Percentiles rank a stretch among this genome's conserved stretches.
phyloP scores from a whole-genome alignment of 1,140 invertebrate genomes.

The Drosophila pruinosa region DNA sequence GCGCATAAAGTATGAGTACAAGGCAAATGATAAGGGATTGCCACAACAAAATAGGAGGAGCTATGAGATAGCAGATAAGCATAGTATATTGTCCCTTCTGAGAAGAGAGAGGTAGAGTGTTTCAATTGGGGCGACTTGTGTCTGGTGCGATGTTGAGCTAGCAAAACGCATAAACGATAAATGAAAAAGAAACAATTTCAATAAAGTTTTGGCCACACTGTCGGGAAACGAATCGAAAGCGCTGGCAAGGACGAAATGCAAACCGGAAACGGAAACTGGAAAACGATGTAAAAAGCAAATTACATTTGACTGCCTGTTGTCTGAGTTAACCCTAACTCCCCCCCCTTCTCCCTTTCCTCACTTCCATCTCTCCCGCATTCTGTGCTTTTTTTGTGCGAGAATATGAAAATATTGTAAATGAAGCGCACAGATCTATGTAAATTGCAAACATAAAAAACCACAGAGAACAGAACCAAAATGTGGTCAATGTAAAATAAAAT shows the following conservation, averaged over 20 bases:
- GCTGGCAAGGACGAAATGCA: conserved; percentile 55
- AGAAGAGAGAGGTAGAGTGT: not conserved
- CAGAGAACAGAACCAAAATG: conserved; percentile 48
- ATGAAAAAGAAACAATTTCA: conserved; percentile 78
- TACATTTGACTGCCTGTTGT: conserved; percentile 53
- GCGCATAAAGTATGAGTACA: conserved; percentile 23
- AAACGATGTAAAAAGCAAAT: conserved; percentile 76
- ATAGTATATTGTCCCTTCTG: conserved; percentile 3
- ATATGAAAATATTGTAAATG: conserved; percentile 71
- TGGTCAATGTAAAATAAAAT: conserved; percentile 52
- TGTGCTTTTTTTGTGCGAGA: not conserved
- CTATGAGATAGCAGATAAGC: not conserved
- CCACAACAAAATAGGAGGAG: conserved; percentile 16
- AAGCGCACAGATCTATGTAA: conserved; percentile 71
- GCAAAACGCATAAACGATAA: conserved; percentile 68
- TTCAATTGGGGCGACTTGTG: not conserved
- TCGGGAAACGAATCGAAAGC: conserved; percentile 29
- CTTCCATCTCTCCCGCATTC: not conserved
- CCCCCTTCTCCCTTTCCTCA: not conserved
- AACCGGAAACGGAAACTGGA: conserved; percentile 65
- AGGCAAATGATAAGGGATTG: conserved; percentile 22
- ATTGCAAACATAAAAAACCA: conserved; percentile 68
- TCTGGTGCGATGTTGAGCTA: conserved; percentile 39
- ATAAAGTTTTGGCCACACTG: conserved; percentile 63
- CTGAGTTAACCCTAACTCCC: not conserved